Percentiles rank a stretch among this genome's conserved stretches.
These are phyloP conservation scores for Montipora sp. DNA, from an alignment of 64 coral and sea anemone genomes.

Conservation along the genomic window DNA sequence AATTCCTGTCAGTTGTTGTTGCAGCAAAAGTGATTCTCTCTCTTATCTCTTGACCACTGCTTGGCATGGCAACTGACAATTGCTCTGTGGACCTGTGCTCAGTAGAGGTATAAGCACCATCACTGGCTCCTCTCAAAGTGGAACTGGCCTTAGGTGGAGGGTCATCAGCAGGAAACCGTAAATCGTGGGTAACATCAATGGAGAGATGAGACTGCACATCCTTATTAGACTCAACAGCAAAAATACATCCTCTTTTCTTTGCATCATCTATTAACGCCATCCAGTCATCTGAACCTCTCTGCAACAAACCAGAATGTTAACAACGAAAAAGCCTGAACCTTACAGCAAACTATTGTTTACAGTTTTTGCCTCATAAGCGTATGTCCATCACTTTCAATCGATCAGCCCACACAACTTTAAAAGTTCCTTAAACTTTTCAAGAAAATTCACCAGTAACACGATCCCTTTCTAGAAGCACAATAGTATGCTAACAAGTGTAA, in stretches of 20 bases:
- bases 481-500: too few species aligned
- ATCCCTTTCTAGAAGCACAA: too few species aligned
- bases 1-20: too few species aligned
- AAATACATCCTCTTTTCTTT: neutral
- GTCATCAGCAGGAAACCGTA: neutral
- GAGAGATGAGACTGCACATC: slow-evolving; percentile 7
- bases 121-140: neutral
- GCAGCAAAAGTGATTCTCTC: neutral
- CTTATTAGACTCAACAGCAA: neutral
- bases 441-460: too few species aligned
- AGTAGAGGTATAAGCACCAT: neutral
- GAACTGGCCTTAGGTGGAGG: neutral
- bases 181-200: neutral
- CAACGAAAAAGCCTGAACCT: too few species aligned
- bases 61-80: neutral
- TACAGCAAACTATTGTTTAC: too few species aligned
- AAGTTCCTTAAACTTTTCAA: too few species aligned
- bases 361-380: too few species aligned
- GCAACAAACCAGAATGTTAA: neutral
- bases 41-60: neutral
- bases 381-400: too few species aligned
- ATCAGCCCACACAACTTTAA: too few species aligned
- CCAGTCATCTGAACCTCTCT: slow-evolving; percentile 22
- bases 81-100: neutral
- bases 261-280: neutral